Base-by-base conservation (phyloP, 2,113 vertebrate genomes). In the Deroptyus accipitrinus region DNA sequence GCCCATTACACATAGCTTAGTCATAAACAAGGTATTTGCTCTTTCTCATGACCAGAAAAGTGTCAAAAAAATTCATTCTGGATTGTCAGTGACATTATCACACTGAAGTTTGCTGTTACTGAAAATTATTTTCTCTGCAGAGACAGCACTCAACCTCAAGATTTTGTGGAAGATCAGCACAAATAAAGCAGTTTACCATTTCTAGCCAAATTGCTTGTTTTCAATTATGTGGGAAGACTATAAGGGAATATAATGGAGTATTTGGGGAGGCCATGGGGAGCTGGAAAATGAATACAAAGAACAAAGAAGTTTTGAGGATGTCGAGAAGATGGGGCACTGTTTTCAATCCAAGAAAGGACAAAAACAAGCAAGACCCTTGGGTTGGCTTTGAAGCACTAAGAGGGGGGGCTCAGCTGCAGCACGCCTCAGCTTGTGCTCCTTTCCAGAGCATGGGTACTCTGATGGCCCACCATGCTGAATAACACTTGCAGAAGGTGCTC, bases 21-120 rank as follows among this genome's bases (percentile, higher is more conserved):
- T 91, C 86, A 79, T 91, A 95, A 97, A 87, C 77, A 94, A 94
- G 91, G 86, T 92, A 84, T 94, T 96, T 92, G 59, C 48, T 94
- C 59, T 93, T 95, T 96, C 86, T 94, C 77, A 46, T n/a, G 66
- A 92, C 76, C 49, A 85, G 73, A 88, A 64, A 61, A 83, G 64
- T 86, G 73, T 95, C 73, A 86, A 74, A 79, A 83, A 93, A 87
- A 76, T 79, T 92, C 17, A 11, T 95, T 91, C 90, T 87, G 81
- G 31, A 46, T 85, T 96, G 86, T 81, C 19, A 8, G 73, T 90
- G 86, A 84, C 80, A 92, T 93, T 96, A 96, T 94, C 92, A 88
- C 67, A 23, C 57, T 86, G 83, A 70, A 93, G 81, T 87, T 93
- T 64, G 37, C 83, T 79, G 77, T 89, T 96, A 90, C 62, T 89